Evolutionary conservation across 1,140 invertebrate genomes (phyloP).

Genomic region (Neodiprion virginianus): DNA sequence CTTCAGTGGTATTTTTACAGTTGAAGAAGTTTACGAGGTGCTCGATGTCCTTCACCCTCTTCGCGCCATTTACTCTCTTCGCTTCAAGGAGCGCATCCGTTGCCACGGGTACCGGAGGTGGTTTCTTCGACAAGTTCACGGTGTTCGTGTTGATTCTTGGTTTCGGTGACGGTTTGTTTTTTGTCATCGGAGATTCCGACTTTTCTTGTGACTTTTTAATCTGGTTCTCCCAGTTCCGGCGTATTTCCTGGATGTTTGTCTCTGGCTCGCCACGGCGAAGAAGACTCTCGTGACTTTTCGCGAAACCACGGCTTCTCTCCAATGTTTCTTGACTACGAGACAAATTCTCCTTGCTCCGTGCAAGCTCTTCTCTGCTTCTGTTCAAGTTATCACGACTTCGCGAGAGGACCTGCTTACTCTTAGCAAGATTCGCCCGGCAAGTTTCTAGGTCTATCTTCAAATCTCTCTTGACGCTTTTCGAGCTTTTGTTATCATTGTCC

Average conservation of each 20-base stretch:
- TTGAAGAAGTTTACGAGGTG: constrained; percentile 60
- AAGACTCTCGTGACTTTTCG: constrained; percentile 42
- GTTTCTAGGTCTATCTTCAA: constrained; percentile 17
- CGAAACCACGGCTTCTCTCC: constrained; percentile 31
- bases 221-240: constrained; percentile 54
- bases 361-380: constrained; percentile 32
- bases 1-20: constrained; percentile 49
- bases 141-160: constrained; percentile 23
- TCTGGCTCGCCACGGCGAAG: constrained; percentile 26
- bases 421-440: background rate
- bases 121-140: constrained; percentile 23
- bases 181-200: background rate
- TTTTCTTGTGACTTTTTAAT: constrained; percentile 23
- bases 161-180: constrained; percentile 24
- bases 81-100: constrained; percentile 5
- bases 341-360: constrained; percentile 22
- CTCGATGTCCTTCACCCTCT: constrained; percentile 51
- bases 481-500: constrained; percentile 30
- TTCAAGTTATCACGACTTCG: constrained; percentile 15
- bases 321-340: constrained; percentile 20
- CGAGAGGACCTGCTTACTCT: constrained; percentile 9
- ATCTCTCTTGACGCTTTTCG: constrained; percentile 16
- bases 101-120: background rate
- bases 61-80: constrained; percentile 24
- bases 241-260: constrained; percentile 47